Percentiles rank a stretch among this genome's conserved stretches.
Evolutionary conservation across 2,113 vertebrate genomes (phyloP).

Genomic region (Pseudopipra pipra): DNA sequence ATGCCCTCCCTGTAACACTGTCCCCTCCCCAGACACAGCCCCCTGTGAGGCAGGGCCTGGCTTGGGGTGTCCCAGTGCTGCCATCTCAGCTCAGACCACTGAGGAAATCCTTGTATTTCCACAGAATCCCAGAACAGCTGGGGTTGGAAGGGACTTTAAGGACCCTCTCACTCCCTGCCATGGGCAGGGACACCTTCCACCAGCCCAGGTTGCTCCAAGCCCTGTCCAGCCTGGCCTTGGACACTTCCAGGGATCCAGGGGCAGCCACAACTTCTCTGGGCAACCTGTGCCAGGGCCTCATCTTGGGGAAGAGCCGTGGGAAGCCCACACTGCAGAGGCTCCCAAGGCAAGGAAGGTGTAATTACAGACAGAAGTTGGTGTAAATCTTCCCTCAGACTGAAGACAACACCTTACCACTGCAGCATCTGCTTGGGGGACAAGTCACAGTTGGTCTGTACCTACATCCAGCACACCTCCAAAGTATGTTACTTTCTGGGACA

Average conservation of each 20-base stretch:
- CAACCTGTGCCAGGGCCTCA: neutral
- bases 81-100: neutral
- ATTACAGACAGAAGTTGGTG: neutral
- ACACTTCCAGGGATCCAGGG: neutral
- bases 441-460: neutral
- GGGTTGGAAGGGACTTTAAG: neutral
- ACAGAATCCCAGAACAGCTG: neutral
- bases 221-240: neutral
- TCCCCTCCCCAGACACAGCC: neutral
- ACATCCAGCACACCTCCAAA: neutral
- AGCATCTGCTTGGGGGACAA: neutral
- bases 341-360: neutral
- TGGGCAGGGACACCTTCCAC: neutral
- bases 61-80: neutral
- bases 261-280: neutral
- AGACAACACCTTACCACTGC: neutral
- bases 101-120: accelerated
- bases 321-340: neutral
- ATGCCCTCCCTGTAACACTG: accelerated
- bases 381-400: neutral
- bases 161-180: neutral
- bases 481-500: neutral
- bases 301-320: neutral
- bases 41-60: neutral
- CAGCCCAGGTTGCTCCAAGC: neutral